Evolutionary conservation across 30 jellyfish, hydroid and myxozoan species (phyloP), one percentile per base, ranked within the genome.

Genomic region (Aurelia sp.): DNA sequence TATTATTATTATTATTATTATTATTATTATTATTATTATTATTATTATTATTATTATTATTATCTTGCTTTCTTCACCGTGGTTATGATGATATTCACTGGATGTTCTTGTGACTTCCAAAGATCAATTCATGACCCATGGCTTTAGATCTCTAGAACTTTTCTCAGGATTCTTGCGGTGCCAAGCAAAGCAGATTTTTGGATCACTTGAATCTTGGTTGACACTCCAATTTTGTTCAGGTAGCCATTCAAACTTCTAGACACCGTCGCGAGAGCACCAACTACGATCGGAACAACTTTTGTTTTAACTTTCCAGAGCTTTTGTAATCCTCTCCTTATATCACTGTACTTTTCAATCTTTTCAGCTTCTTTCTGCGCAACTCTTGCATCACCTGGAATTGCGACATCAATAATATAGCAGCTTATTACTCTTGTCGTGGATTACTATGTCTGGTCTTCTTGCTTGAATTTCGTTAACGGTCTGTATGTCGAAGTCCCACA

Each of bases 181-280:
- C 20, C 70, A 3, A 60, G 70, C 70, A 60, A 60, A 60, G 70
- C 33, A 60, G 70, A 60, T 60, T 60, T 60, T 60, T 60, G 22
- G 13, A 60, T 60, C 57, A 31, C 18, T 67, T 37, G 12, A 15
- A 4, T 60, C 70, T 60, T 67, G 10, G 66, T 67, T 3, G 66
- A 67, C n/a, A n/a, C n/a, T n/a, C n/a, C n/a, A n/a, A n/a, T n/a
- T n/a, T n/a, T n/a, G n/a, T n/a, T n/a, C n/a, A 67, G 57, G 78
- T 23, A 67, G 78, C 78, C 78, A 67, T 37, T 67, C n/a, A 48
- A 17, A 72, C 69, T 16, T 48, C 40, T 33, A 19, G 66, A 33
- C 0, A 72, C 69, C 79, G 37, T 72, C 69, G 20, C 30, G 13
- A 72, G 69, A 50, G 84, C 84, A 72, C 84, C 84, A 72, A 72